Evolutionary conservation across 2,888 invertebrate genomes (phyloP).

Genomic region (Plebejus anna): DNA sequence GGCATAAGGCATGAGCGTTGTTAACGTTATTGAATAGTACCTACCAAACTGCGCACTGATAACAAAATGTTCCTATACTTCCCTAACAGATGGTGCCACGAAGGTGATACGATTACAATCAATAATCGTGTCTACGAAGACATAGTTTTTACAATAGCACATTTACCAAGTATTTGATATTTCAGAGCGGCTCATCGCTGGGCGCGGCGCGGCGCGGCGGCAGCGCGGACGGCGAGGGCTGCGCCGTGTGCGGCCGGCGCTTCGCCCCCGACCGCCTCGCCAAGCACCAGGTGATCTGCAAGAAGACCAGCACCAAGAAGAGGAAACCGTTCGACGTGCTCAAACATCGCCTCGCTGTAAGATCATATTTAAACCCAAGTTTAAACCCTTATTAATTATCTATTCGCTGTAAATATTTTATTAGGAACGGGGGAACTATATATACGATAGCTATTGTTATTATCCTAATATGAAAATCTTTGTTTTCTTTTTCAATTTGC

Average conservation of each 20-base stretch:
- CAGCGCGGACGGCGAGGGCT: slow-evolving; percentile 59
- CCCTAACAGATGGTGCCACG: no score
- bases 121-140: not conserved
- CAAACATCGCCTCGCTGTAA: slow-evolving; percentile 88
- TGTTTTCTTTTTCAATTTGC: slow-evolving; percentile 32
- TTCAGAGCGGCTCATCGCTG: slow-evolving; percentile 38
- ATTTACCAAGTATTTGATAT: not conserved
- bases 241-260: slow-evolving; percentile 87
- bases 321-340: slow-evolving; percentile 95
- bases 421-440: no score
- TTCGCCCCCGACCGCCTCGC: slow-evolving; percentile 90
- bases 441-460: no score
- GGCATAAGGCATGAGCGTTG: no score
- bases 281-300: slow-evolving; percentile 92
- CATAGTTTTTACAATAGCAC: not conserved
- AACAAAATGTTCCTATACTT: not conserved
- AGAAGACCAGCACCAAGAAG: slow-evolving; percentile 87
- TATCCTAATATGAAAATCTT: not conserved
- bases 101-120: no score
- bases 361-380: slow-evolving; percentile 33
- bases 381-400: no score
- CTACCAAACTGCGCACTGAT: not conserved
- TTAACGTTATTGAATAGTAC: no score
- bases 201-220: slow-evolving; percentile 33
- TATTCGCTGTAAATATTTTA: no score